Evolutionary conservation across 2,888 invertebrate genomes (phyloP).

Genomic region (Argyresthia goedartella): DNA sequence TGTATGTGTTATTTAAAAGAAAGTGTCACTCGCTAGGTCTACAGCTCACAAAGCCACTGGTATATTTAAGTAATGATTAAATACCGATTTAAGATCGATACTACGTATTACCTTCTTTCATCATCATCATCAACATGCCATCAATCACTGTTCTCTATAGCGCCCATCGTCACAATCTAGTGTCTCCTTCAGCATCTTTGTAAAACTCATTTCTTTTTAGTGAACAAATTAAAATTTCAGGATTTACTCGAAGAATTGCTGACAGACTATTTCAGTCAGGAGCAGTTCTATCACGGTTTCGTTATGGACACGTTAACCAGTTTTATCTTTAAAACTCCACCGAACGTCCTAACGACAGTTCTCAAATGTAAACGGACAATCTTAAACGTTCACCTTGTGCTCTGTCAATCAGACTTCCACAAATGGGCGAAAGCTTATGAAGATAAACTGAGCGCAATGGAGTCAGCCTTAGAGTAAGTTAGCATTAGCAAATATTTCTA

Average conservation of each 20-base stretch:
- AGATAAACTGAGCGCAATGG: slow-evolving; percentile 18
- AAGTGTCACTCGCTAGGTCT: no score
- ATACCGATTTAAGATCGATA: no score
- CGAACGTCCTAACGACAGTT: slow-evolving; percentile 34
- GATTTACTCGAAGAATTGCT: slow-evolving; percentile 46
- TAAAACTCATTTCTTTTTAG: no score
- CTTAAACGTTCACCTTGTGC: slow-evolving; percentile 41
- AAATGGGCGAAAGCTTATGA: slow-evolving; percentile 49
- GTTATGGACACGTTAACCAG: slow-evolving; percentile 50
- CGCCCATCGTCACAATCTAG: no score
- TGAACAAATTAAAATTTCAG: slow-evolving; percentile 21
- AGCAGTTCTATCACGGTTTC: slow-evolving; percentile 44
- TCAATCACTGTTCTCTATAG: no score
- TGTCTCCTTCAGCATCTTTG: no score
- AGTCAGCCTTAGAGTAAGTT: not conserved
- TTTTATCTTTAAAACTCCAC: slow-evolving; percentile 36
- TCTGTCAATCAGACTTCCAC: slow-evolving; percentile 49
- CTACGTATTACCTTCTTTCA: no score
- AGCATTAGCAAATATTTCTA: no score
- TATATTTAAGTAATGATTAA: no score
- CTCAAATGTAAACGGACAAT: slow-evolving; percentile 45
- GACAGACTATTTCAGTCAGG: slow-evolving; percentile 32
- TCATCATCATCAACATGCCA: no score
- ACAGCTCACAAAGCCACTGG: no score
- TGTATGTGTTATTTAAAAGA: no score